Evolutionary conservation across 2,113 vertebrate genomes (phyloP).

Genomic region (Bufo gargarizans): DNA sequence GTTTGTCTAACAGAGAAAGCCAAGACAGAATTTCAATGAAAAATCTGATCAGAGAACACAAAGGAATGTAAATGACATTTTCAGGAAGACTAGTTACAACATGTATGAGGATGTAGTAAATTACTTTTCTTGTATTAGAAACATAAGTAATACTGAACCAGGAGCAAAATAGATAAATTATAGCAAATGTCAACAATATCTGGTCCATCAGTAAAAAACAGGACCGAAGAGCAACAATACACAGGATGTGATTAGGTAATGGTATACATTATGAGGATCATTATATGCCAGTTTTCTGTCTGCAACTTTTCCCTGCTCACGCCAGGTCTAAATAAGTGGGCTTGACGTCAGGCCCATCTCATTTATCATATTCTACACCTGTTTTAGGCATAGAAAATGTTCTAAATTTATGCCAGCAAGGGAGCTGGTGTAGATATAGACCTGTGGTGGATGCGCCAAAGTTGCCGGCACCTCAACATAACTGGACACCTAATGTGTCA

Average conservation of each 20-base stretch:
- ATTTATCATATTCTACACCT: no score
- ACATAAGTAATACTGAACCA: background rate
- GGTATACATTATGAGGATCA: no score
- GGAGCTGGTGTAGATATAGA: no score
- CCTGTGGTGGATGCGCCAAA: no score
- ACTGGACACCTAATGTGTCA: no score
- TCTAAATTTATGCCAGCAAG: no score
- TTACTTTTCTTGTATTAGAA: background rate
- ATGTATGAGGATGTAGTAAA: background rate
- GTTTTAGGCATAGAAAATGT: no score
- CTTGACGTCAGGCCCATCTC: no score
- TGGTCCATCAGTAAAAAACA: background rate
- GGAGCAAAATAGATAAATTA: background rate
- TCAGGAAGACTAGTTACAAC: conserved; percentile 31
- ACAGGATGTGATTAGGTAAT: background rate
- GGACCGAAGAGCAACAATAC: background rate
- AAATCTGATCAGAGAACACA: conserved; percentile 30
- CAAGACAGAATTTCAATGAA: conserved; percentile 38
- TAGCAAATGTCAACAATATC: background rate
- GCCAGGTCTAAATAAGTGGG: no score
- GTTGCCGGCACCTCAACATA: no score
- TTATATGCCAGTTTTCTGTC: no score
- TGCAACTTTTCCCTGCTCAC: no score
- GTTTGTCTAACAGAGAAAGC: conserved; percentile 42
- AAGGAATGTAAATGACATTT: conserved; percentile 39